Conservation (phyloP, 2,113 vertebrate genomes). For the Chloropsis cyanopogon region DNA sequence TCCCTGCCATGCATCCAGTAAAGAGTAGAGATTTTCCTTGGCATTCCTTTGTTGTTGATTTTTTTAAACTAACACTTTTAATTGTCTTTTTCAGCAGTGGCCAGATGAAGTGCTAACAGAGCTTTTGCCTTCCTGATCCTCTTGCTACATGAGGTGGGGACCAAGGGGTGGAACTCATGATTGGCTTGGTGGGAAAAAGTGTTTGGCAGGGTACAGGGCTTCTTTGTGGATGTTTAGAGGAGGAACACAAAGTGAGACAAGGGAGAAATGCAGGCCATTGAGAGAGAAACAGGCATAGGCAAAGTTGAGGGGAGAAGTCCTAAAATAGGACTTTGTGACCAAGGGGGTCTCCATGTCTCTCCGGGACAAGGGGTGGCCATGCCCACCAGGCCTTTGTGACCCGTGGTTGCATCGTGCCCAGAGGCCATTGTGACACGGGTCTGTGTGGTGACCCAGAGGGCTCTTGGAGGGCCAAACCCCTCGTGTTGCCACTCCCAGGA, state of each 20-base stretch:
- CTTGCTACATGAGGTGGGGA: no score
- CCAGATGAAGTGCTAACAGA: no score
- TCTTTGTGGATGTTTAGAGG: background rate
- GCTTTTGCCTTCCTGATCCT: no score
- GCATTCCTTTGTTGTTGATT: no score
- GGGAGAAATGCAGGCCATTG: background rate
- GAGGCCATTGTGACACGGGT: background rate
- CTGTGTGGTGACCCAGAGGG: rapidly evolving
- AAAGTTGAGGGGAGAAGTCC: background rate
- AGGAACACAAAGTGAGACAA: background rate
- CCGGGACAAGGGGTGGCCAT: rapidly evolving
- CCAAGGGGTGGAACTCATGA: no score
- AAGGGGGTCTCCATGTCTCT: background rate
- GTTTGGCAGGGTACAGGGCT: no score
- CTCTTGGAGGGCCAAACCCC: background rate
- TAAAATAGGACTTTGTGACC: background rate
- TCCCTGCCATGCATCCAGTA: no score
- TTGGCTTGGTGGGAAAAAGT: no score
- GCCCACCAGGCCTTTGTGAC: background rate
- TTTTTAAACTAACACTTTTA: no score
- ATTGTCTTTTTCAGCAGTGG: no score
- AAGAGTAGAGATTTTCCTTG: no score
- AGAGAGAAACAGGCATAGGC: background rate
- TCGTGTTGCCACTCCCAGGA: background rate
- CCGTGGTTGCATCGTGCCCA: rapidly evolving